These are phyloP conservation scores for Lytechinus variegatus DNA, from an alignment of 35 echinoderm and acorn worm genomes.

Conservation along the genomic window DNA sequence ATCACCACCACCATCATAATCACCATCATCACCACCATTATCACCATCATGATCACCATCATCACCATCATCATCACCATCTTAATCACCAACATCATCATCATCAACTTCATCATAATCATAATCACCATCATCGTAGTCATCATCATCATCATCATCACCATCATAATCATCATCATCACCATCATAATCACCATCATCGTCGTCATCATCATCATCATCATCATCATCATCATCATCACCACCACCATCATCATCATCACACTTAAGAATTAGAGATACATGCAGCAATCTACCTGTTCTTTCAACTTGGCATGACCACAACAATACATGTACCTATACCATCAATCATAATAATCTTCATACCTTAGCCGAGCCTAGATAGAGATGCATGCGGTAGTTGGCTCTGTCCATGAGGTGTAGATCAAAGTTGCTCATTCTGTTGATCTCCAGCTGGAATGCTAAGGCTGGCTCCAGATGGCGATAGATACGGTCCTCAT, in stretches of 20 bases:
- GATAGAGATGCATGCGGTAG: constrained; percentile 97
- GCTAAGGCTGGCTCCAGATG: constrained; percentile 94
- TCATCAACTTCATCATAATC: too few species aligned
- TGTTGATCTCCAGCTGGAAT: constrained; percentile 98
- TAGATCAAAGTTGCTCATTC: constrained; percentile 99
- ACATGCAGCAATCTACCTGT: constrained; percentile 55
- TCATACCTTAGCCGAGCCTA: constrained; percentile 92
- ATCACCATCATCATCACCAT: too few species aligned
- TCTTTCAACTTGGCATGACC: background rate
- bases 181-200: too few species aligned
- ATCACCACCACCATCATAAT: too few species aligned
- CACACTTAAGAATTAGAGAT: constrained; percentile 91
- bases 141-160: too few species aligned
- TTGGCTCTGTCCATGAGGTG: constrained; percentile 88
- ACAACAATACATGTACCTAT: background rate
- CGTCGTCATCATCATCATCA: too few species aligned
- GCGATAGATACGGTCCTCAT: constrained; percentile 90
- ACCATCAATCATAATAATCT: background rate
- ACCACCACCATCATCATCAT: background rate
- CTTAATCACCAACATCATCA: too few species aligned
- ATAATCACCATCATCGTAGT: too few species aligned
- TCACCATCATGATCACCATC: too few species aligned
- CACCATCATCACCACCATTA: too few species aligned
- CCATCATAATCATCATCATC: too few species aligned
- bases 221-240: too few species aligned